Evolutionary conservation across 2,888 invertebrate species (phyloP).

Genomic region (Ferdinandea cuprea): DNA sequence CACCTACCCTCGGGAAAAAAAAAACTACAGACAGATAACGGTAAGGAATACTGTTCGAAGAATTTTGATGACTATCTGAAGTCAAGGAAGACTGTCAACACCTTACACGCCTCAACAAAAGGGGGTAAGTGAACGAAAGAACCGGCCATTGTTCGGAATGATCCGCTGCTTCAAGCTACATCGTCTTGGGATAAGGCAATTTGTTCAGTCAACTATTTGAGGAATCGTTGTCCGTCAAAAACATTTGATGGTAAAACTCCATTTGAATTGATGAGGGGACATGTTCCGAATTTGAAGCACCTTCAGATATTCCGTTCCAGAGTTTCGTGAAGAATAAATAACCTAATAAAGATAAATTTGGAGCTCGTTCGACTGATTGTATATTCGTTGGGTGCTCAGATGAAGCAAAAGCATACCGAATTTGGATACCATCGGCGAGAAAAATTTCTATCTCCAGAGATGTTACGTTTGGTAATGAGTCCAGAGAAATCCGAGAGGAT

Average conservation of each 20-base stretch:
- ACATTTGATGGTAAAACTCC: neutral
- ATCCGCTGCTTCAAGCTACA: too few relatives aligned
- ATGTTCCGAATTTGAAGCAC: conserved; percentile 21
- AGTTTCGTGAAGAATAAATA: too few relatives aligned
- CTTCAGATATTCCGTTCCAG: conserved; percentile 21
- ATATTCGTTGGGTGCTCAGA: conserved; percentile 21
- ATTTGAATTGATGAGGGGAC: conserved; percentile 13
- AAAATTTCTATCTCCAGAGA: conserved; percentile 25
- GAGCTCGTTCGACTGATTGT: conserved; percentile 8
- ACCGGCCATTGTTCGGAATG: conserved; percentile 24
- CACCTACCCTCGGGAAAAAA: too few relatives aligned
- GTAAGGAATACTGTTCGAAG: conserved; percentile 20
- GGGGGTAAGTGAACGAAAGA: conserved; percentile 12
- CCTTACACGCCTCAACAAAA: conserved; percentile 35
- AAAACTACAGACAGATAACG: conserved; percentile 39
- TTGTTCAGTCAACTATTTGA: conserved; percentile 16
- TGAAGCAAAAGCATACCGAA: conserved; percentile 27
- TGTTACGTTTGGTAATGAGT: too few relatives aligned
- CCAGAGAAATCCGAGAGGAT: too few relatives aligned
- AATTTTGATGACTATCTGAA: conserved; percentile 13
- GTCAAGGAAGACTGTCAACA: conserved; percentile 12
- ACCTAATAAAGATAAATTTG: too few relatives aligned
- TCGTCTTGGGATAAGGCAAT: conserved; percentile 70
- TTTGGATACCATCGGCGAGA: conserved; percentile 20
- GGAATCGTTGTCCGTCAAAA: conserved; percentile 2